Percentiles rank a stretch among this genome's conserved stretches.
Conservation (phyloP, 1,140 invertebrate genomes). For the Anthonomus grandis region DNA sequence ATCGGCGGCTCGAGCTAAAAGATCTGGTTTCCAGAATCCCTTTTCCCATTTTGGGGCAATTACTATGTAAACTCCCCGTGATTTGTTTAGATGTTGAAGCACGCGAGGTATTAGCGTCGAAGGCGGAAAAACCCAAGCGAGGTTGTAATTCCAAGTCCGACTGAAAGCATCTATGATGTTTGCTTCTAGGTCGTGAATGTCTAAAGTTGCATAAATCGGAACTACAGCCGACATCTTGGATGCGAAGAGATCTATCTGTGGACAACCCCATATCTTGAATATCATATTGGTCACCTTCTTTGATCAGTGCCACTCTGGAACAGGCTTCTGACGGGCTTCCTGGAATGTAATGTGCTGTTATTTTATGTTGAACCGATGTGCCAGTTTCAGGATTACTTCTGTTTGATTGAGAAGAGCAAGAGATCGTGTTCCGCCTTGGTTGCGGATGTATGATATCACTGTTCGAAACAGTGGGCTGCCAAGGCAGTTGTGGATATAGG, state of each 20-base stretch:
- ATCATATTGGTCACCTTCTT: background rate
- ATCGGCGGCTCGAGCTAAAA: background rate
- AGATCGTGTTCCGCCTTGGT: background rate
- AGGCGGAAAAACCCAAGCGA: conserved; percentile 30
- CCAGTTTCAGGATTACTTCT: background rate
- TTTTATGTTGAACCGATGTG: conserved; percentile 1
- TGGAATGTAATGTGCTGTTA: conserved; percentile 6
- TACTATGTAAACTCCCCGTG: conserved; percentile 32
- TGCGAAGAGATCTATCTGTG: conserved; percentile 21
- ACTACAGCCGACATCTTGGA: conserved; percentile 8
- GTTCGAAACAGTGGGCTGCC: conserved; percentile 6
- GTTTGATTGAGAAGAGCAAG: background rate
- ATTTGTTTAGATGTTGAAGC: conserved; percentile 30
- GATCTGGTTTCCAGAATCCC: conserved; percentile 13
- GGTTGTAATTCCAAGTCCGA: conserved; percentile 16
- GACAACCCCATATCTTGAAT: conserved; percentile 17
- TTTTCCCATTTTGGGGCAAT: conserved; percentile 37
- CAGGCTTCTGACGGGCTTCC: background rate
- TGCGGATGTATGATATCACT: background rate
- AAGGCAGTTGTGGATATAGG: too few relatives aligned
- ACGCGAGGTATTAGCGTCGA: conserved; percentile 35
- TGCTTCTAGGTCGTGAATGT: conserved; percentile 17
- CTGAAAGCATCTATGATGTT: conserved; percentile 32
- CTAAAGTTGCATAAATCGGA: conserved; percentile 10
- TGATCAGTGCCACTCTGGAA: conserved; percentile 12